These are phyloP conservation scores for Sturnus vulgaris DNA, from an alignment of 2,113 vertebrate genomes.

Conservation along the genomic window DNA sequence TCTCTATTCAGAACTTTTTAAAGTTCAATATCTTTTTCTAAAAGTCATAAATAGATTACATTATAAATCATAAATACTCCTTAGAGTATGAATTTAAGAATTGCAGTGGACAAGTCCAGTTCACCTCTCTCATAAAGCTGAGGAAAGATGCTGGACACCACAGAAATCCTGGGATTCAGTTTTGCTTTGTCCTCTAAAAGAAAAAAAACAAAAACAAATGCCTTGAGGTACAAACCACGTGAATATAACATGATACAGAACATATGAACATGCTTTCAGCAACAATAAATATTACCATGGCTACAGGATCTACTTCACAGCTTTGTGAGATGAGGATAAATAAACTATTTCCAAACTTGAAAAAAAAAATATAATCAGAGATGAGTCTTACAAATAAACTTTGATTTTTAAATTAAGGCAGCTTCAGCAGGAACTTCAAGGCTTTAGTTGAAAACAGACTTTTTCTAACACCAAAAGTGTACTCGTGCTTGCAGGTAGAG, in stretches of 20 bases:
- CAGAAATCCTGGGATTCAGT: slow-evolving; percentile 36
- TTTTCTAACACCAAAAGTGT: background rate
- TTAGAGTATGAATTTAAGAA: background rate
- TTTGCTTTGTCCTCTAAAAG: slow-evolving; percentile 59
- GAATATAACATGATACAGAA: slow-evolving; percentile 35
- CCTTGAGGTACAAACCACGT: slow-evolving; percentile 33
- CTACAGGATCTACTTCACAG: slow-evolving; percentile 51
- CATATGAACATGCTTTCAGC: slow-evolving; percentile 42
- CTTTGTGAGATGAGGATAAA: slow-evolving; percentile 38
- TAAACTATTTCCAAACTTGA: slow-evolving; percentile 26
- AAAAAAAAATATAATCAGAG: background rate
- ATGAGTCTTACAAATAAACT: slow-evolving; percentile 34
- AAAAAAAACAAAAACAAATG: background rate
- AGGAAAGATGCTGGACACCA: background rate
- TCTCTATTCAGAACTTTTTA: background rate
- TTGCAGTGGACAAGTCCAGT: background rate
- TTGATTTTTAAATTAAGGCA: slow-evolving; percentile 72
- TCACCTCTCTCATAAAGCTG: background rate
- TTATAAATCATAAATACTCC: background rate
- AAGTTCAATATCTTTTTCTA: background rate
- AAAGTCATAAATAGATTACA: background rate
- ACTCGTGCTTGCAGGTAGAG: background rate
- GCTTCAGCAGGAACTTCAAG: slow-evolving; percentile 63
- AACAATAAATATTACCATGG: slow-evolving; percentile 50
- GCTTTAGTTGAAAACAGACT: slow-evolving; percentile 36